Evolutionary conservation across 2,888 invertebrate species (phyloP).

Genomic region (Patella depressa): DNA sequence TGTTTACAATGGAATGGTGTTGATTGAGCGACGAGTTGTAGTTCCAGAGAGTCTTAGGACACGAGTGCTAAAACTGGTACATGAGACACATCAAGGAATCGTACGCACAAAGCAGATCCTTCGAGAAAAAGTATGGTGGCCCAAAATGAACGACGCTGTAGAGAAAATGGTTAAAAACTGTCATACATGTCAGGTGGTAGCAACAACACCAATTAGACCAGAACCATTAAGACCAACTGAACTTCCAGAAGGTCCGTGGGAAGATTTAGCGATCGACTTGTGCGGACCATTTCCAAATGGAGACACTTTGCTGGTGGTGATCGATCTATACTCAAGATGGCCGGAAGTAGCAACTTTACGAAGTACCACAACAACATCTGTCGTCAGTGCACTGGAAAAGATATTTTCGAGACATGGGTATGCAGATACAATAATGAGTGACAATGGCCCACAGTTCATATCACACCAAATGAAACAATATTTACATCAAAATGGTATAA

Average conservation of each 20-base stretch:
- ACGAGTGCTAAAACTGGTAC: conserved; percentile 23
- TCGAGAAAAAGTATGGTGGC: conserved; percentile 33
- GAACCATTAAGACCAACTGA: neutral
- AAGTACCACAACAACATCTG: conserved; percentile 12
- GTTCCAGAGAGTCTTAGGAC: conserved; percentile 17
- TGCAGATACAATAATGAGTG: conserved; percentile 20
- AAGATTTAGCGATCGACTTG: conserved; percentile 16
- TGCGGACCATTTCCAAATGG: conserved; percentile 25
- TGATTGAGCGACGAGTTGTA: conserved; percentile 21
- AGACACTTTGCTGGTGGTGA: conserved; percentile 23
- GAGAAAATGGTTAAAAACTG: conserved; percentile 23
- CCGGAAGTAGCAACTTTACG: conserved; percentile 25
- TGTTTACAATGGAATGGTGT: conserved; percentile 16
- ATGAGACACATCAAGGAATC: conserved; percentile 32
- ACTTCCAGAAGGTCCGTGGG: conserved; percentile 24
- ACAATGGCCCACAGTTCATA: conserved; percentile 34
- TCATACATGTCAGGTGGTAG: conserved; percentile 18
- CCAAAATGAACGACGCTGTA: conserved; percentile 23
- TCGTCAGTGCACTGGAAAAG: conserved; percentile 20
- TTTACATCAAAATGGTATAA: conserved; percentile 24
- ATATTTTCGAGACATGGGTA: conserved; percentile 26
- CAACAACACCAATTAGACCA: conserved; percentile 8
- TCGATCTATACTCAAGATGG: conserved; percentile 26
- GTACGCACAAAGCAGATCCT: conserved; percentile 32
- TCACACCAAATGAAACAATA: conserved; percentile 24